Evolutionary conservation across 2,888 invertebrate species (phyloP).

Genomic region (Drosophila monieri): DNA sequence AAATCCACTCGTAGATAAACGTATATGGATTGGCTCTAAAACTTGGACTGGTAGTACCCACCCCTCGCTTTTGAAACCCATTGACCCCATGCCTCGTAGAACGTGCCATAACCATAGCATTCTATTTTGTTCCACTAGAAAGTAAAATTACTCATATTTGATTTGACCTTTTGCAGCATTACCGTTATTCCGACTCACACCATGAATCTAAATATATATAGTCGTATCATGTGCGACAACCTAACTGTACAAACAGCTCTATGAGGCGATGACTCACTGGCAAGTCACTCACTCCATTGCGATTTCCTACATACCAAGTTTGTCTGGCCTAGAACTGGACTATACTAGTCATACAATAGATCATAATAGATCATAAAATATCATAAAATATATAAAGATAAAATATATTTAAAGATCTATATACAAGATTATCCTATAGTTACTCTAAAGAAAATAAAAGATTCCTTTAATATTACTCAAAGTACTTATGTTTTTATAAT

Average conservation of each 20-base stretch:
- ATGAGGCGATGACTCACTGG: conserved; percentile 34
- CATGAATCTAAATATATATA: conserved; percentile 1
- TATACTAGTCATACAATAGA: neutral
- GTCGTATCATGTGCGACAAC: conserved; percentile 5
- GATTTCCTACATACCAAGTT: conserved; percentile 38
- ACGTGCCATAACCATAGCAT: conserved; percentile 13
- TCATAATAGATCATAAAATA: too few relatives aligned
- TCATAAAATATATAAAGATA: too few relatives aligned
- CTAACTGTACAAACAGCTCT: conserved; percentile 36
- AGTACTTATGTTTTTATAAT: neutral
- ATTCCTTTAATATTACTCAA: neutral
- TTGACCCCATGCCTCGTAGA: conserved; percentile 22
- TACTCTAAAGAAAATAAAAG: neutral
- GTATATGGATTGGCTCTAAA: neutral
- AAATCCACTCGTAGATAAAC: neutral
- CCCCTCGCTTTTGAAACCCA: conserved; percentile 1
- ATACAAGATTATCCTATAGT: too few relatives aligned
- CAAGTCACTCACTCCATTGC: conserved; percentile 12
- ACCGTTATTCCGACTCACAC: conserved; percentile 22
- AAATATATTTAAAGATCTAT: too few relatives aligned
- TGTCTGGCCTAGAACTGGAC: conserved; percentile 15
- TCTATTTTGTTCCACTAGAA: conserved; percentile 22
- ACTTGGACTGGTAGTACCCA: neutral
- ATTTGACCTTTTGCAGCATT: conserved; percentile 12
- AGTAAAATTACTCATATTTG: conserved; percentile 28